phyloP scores from a whole-genome alignment of 1,140 invertebrate species.

The Leptinotarsa undecemlineata region DNA sequence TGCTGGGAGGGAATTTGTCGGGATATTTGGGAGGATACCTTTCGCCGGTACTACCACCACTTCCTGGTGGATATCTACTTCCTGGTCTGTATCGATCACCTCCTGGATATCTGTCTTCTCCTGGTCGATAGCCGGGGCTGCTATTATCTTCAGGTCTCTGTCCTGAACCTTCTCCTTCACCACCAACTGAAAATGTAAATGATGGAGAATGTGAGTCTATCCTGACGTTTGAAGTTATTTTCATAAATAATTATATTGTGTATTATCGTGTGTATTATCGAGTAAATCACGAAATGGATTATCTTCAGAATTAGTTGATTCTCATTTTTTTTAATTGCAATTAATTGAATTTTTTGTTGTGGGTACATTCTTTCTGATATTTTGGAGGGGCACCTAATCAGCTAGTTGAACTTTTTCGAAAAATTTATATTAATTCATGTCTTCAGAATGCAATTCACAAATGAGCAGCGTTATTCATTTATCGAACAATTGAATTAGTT shows the following conservation, averaged over 20 bases:
- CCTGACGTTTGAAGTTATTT: too few relatives aligned
- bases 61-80: constrained; percentile 34
- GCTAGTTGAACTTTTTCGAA: too few relatives aligned
- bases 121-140: constrained; percentile 43
- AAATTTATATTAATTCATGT: too few relatives aligned
- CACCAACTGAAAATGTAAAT: constrained; percentile 42
- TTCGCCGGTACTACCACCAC: constrained; percentile 48
- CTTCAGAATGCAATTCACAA: too few relatives aligned
- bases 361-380: too few relatives aligned
- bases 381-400: too few relatives aligned
- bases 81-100: constrained; percentile 35
- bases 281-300: too few relatives aligned
- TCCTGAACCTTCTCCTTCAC: constrained; percentile 38
- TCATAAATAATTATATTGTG: too few relatives aligned
- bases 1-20: constrained; percentile 49
- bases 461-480: too few relatives aligned
- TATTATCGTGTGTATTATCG: too few relatives aligned
- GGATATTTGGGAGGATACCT: constrained; percentile 59
- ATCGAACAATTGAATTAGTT: too few relatives aligned
- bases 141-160: constrained; percentile 37
- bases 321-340: not conserved
- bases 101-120: constrained; percentile 39
- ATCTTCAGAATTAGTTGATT: not conserved
- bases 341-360: not conserved
- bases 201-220: not conserved